Base-by-base conservation (phyloP, 2,797 vertebrate genomes). In the Ateles fusciceps region DNA sequence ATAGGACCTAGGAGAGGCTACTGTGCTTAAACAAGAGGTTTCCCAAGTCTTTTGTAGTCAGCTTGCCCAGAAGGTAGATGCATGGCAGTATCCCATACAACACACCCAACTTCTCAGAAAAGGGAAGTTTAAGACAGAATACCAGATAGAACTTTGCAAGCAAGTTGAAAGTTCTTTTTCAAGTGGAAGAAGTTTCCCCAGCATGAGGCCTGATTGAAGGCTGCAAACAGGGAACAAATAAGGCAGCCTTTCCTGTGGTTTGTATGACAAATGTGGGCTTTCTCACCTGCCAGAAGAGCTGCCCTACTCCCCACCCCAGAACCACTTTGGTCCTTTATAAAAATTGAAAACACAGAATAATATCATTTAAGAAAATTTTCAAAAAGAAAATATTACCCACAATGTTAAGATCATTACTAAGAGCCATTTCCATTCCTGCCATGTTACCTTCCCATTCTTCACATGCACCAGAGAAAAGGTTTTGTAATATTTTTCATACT, bases 51-150 rank as follows among this genome's bases (percentile, higher is more conserved):
- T 94, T 91, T 76, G 59, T 95, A 86, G 61, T 94, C 55, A 72
- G 7, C 36, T 96, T 24, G 7, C 93, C 26, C 71, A 89, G 61
- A 93, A 95, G 78, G n/a, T 46, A 97, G 33, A 89, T 94, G 46
- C 78, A 94, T 50, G 81, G 44, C 22, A 85, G 52, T 95, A 94
- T 93, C 93, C 87, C 71, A 44, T 89, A 87, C 7, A 71, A 46
- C 74, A 91, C 59, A 72, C 64, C 64, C 93, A 87, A 42, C 61
- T 97, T 98, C 95, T 96, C 81, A 96, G 97, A 96, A 98, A 96
- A 96, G 92, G 95, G 96, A 98, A 96, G 91, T 97, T 97, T 55
- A 97, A 74, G 89, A 68, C 26, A 46, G 52, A 83, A 50, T 11
- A 68, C 39, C 72, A 81, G 13, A 46, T 55, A 94, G 52, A 94